These are phyloP conservation scores for Conchocele bisecta DNA, from an alignment of 2,888 invertebrate species.

Conservation along the genomic window DNA sequence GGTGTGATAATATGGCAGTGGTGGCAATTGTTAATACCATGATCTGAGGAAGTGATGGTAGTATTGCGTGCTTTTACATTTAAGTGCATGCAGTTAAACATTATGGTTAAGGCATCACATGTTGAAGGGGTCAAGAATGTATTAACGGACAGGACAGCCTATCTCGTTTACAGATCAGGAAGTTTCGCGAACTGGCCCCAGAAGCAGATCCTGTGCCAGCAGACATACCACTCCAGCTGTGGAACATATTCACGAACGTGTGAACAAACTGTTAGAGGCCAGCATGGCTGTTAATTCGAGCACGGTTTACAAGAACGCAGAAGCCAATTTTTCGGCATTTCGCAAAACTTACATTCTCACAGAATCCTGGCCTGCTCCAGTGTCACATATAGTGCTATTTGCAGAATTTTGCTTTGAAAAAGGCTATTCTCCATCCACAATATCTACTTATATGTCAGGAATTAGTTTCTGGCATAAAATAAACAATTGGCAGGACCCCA, in stretches of 20 bases:
- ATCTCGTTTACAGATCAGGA: constrained; percentile 11
- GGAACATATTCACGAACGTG: constrained; percentile 1
- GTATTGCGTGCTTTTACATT: neutral
- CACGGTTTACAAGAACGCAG: neutral
- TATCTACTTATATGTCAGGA: too few relatives aligned
- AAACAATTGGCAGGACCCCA: too few relatives aligned
- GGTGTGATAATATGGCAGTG: constrained; percentile 20
- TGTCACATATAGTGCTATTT: too few relatives aligned
- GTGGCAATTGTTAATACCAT: constrained; percentile 11
- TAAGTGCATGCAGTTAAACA: neutral
- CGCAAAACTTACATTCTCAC: too few relatives aligned
- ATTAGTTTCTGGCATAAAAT: too few relatives aligned
- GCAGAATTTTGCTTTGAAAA: too few relatives aligned
- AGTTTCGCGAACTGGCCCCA: constrained; percentile 4
- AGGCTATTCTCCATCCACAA: too few relatives aligned
- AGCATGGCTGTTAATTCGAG: neutral
- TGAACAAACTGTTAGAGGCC: neutral
- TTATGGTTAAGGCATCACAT: constrained; percentile 12
- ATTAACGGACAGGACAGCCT: neutral
- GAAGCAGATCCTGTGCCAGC: neutral
- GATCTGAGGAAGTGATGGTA: neutral
- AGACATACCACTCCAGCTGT: neutral
- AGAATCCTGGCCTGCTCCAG: too few relatives aligned
- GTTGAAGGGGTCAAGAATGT: constrained; percentile 2
- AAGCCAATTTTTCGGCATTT: neutral